Conservation (phyloP, 2,888 invertebrate species). For the Penaeus monodon region DNA sequence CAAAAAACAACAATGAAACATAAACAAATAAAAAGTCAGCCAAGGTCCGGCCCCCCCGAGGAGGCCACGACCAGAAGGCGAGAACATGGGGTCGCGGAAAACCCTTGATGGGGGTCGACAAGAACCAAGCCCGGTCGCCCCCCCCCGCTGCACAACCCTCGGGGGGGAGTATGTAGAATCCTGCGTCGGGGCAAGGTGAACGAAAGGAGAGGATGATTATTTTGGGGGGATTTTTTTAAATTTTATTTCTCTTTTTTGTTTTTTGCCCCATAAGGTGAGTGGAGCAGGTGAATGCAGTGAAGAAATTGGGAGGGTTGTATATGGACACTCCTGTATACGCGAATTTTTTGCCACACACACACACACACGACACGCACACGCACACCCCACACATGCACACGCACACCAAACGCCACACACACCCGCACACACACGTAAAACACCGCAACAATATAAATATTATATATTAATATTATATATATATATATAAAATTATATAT, state of each 20-base stretch:
- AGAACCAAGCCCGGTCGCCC: constrained; percentile 71
- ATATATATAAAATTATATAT: too few relatives aligned
- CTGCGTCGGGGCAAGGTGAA: constrained; percentile 21
- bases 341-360: not conserved
- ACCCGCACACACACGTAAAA: not conserved
- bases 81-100: constrained; percentile 70
- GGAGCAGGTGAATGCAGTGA: too few relatives aligned
- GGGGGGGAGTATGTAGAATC: constrained; percentile 63
- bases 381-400: not conserved
- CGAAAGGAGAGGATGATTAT: too few relatives aligned
- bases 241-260: too few relatives aligned
- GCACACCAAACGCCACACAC: not conserved
- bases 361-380: not conserved
- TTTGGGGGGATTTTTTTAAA: too few relatives aligned
- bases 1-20: too few relatives aligned
- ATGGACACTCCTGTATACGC: not conserved
- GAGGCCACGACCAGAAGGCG: constrained; percentile 70
- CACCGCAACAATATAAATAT: too few relatives aligned
- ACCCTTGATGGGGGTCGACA: constrained; percentile 70
- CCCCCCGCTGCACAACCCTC: constrained; percentile 64
- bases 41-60: not conserved
- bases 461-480: too few relatives aligned
- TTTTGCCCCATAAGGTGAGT: too few relatives aligned
- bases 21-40: too few relatives aligned
- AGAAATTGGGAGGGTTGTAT: too few relatives aligned